Evolutionary conservation across 2,888 invertebrate species (phyloP), one percentile per base, ranked within the genome.

Genomic region (Brachyptera risi): DNA sequence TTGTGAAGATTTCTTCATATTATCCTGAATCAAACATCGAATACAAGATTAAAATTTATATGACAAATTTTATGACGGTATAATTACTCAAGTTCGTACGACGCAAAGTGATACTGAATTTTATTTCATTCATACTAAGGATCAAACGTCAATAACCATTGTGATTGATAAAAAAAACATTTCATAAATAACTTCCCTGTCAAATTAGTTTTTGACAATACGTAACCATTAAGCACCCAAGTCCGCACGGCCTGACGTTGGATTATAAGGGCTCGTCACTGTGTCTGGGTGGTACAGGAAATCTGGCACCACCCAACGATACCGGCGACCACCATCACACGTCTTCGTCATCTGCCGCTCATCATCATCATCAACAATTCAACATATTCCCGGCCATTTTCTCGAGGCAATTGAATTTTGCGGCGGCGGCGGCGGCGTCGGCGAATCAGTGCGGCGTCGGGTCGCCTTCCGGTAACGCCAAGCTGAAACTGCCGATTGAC

Each of bases 341-440:
- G n/a, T n/a, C n/a, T n/a, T 37, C 44, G 15, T 69, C 75, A 60
- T 82, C 83, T 69, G 85, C 85, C 26, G 60, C 62, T 23, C 63
- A 65, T 67, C 86, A 86, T 27, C 65, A 65, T 15, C 63, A 65
- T 67, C 90, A 90, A 74, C 91, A 91, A 79, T 92, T 92, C 80
- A 92, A 92, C 80, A 92, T 92, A 72, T 92, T 92, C 77, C 92
- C 92, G 70, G 92, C 92, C 64, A 92, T 92, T 74, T 92, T 92
- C 77, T 91, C 91, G 79, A 82, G 92, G 66, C 92, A 92, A 77
- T 81, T 92, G 69, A 92, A 92, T 76, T 92, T 92, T 76, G 85
- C 85, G 56, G 82, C 85, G 69, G 77, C 83, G 63, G 83, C 63
- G 3, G 63, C 63, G n/a, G 60, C 65, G 19, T 61, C 64, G 13